Evolutionary conservation across 2,888 invertebrate genomes (phyloP).

Genomic region (Dioctria linearis): DNA sequence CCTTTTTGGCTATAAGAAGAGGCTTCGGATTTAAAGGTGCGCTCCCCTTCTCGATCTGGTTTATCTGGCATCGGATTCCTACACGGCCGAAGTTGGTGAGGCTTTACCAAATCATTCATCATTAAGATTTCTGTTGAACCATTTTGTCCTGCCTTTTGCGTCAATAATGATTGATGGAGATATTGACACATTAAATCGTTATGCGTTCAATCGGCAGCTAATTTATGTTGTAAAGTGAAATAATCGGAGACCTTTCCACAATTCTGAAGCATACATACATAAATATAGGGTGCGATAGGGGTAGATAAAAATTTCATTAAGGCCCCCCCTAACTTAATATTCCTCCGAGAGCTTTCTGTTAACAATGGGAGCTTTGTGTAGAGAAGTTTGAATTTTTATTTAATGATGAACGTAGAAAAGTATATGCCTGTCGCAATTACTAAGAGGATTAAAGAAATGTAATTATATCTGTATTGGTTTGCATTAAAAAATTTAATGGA

Average conservation of each 20-base stretch:
- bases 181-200: conserved; percentile 52
- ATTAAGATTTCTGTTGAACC: conserved; percentile 49
- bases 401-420: too few species aligned
- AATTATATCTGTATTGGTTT: too few species aligned
- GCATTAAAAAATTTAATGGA: too few species aligned
- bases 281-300: conserved; percentile 21
- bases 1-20: conserved; percentile 41
- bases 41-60: conserved; percentile 11
- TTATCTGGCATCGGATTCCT: conserved; percentile 44
- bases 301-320: conserved; percentile 48
- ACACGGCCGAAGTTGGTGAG: conserved; percentile 10
- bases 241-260: conserved; percentile 9
- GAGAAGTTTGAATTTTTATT: not conserved
- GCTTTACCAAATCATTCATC: conserved; percentile 37
- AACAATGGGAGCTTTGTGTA: conserved; percentile 25
- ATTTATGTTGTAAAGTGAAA: conserved; percentile 46
- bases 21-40: conserved; percentile 28
- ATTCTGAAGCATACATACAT: conserved; percentile 14
- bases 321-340: conserved; percentile 16
- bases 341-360: conserved; percentile 8
- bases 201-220: conserved; percentile 48
- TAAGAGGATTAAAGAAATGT: too few species aligned
- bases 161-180: conserved; percentile 52
- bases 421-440: too few species aligned
- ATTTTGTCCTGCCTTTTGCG: conserved; percentile 51